Evolutionary conservation across 1,140 invertebrate species (phyloP), one percentile per base, ranked within the genome.

Genomic region (Globodera rostochiensis): DNA sequence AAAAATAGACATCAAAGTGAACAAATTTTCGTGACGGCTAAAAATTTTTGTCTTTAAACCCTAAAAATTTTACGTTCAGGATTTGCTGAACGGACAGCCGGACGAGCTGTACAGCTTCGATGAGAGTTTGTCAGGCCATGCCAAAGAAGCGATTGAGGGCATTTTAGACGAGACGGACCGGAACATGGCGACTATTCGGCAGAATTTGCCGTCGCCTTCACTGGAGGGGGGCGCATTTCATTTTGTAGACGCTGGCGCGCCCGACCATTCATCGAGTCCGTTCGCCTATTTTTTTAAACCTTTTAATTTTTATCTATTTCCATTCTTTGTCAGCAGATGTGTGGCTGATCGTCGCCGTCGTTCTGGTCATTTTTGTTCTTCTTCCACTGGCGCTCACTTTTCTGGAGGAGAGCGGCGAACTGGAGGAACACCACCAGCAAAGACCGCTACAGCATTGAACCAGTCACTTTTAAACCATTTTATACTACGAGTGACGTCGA

Each of bases 171-270:
- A 85, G 53, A 73, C 83, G 36, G 83, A 84, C 64, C 73, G 74
- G 46, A 84, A 77, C 9, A 71, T 84, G 46, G 83, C 83, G n/a
- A 67, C 79, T 8, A 79, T 85, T 21, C 78, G 83, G 9, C 82
- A 81, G 70, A 84, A 84, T 74, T 70, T 84, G 50, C 83, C 83
- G 9, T 84, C 82, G 6, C 83, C 83, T 45, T 57, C 73, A 6
- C 69, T 84, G n/a, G 83, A 84, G 49, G 78, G 79, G 13, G 83
- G 83, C 64, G 78, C 70, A 15, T 84, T 84, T 66, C 83, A 84
- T 70, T 84, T 84, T 71, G 77, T 84, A 21, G 83, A 84, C 73
- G 83, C 83, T 13, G 76, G 82, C 15, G 67, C 50, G 64, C 83
- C 83, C 25, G 83, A 84, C 67, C 79, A 85, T 36, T 78, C 83